phyloP scores from a whole-genome alignment of 2,888 invertebrate species.

The Melitaea athalia region DNA sequence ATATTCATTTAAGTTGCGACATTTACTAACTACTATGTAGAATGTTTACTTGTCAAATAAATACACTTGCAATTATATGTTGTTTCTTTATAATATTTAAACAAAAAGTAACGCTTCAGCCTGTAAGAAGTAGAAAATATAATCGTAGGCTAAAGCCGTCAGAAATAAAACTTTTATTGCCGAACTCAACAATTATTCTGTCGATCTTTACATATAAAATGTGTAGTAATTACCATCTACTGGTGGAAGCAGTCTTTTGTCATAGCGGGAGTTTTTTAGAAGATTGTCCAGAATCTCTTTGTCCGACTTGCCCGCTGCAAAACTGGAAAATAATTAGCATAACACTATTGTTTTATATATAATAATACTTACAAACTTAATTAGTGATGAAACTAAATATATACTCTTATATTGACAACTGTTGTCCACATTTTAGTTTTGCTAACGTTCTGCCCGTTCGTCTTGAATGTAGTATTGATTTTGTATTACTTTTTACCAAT shows the following conservation, averaged over 20 bases:
- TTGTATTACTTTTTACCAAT: background rate
- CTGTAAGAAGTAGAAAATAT: background rate
- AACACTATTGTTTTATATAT: background rate
- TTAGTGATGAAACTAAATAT: no score
- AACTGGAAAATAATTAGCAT: slow-evolving; percentile 82
- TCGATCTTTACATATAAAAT: background rate
- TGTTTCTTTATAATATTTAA: no score
- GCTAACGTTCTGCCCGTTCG: background rate
- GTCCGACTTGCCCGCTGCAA: slow-evolving; percentile 95
- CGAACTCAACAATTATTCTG: background rate
- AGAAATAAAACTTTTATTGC: background rate
- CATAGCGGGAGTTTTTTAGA: slow-evolving; percentile 93
- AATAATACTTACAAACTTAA: background rate
- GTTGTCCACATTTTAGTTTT: background rate
- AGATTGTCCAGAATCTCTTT: slow-evolving; percentile 96
- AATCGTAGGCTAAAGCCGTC: background rate
- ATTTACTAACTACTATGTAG: background rate
- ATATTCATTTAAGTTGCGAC: background rate
- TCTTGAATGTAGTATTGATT: slow-evolving; percentile 3
- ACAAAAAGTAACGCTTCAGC: no score
- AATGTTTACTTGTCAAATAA: background rate
- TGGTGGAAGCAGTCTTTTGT: slow-evolving; percentile 95
- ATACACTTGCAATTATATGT: background rate
- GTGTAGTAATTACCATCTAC: slow-evolving; percentile 86
- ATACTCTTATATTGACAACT: no score